These are phyloP conservation scores for Otocyon megalotis DNA, from an alignment of 2,113 vertebrate genomes.

Conservation along the genomic window DNA sequence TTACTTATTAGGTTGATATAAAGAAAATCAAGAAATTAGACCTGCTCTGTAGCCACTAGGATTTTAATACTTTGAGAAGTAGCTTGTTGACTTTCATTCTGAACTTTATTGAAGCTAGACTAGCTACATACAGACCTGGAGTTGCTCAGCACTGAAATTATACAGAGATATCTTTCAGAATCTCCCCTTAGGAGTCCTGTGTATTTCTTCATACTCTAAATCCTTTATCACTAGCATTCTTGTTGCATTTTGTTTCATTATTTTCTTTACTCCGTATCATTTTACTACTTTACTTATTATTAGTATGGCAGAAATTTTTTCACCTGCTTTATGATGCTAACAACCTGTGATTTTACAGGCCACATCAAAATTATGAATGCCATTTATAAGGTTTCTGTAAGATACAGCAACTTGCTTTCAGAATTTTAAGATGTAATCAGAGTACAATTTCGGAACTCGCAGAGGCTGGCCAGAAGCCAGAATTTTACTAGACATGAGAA, in stretches of 20 bases:
- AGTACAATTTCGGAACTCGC: neutral
- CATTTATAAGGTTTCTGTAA: neutral
- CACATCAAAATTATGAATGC: neutral
- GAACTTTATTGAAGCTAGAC: neutral
- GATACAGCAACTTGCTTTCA: neutral
- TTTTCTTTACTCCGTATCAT: neutral
- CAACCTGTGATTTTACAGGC: neutral
- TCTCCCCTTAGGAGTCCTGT: neutral
- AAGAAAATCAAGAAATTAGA: constrained; percentile 8
- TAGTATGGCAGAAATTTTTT: neutral
- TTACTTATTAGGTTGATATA: neutral
- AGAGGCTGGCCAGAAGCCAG: neutral
- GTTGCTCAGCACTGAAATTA: neutral
- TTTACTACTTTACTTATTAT: neutral
- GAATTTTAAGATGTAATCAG: neutral
- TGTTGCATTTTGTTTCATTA: neutral
- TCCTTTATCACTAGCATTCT: neutral
- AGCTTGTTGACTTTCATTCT: neutral
- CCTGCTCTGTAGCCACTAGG: neutral
- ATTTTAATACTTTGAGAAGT: neutral
- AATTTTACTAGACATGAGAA: constrained; percentile 12
- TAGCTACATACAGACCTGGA: neutral
- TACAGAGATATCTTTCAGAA: neutral
- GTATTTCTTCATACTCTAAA: neutral
- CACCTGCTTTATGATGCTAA: neutral